Conservation (phyloP, 2,888 invertebrate genomes). For the Meteorus cinctellus region DNA sequence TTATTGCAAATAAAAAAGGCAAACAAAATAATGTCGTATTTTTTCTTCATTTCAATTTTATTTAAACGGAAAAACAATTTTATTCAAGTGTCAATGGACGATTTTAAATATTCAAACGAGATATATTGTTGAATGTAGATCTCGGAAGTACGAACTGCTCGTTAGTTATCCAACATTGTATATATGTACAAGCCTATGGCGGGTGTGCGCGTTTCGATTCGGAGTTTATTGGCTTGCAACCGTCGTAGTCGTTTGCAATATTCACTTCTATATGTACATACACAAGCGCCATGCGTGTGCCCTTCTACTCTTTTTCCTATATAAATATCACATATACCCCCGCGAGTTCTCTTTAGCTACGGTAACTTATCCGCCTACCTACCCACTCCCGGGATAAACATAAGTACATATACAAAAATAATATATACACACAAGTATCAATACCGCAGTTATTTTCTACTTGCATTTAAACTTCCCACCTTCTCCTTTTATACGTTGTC, state of each 20-base stretch:
- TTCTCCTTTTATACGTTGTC: not conserved
- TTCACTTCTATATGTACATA: not conserved
- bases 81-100: not conserved
- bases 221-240: slow-evolving; percentile 42
- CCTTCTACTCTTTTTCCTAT: not conserved
- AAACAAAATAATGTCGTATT: not conserved
- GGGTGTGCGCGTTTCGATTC: slow-evolving; percentile 35
- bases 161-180: slow-evolving; percentile 39
- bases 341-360: slow-evolving; percentile 34
- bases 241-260: not conserved
- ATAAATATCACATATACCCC: slow-evolving; percentile 15
- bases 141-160: slow-evolving; percentile 22
- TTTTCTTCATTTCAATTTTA: slow-evolving; percentile 12
- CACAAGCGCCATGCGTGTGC: not conserved
- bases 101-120: slow-evolving; percentile 12
- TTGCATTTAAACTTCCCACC: not conserved
- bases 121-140: slow-evolving; percentile 28
- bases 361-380: slow-evolving; percentile 47
- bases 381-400: slow-evolving; percentile 33
- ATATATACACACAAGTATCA: not conserved
- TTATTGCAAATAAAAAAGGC: too few relatives aligned
- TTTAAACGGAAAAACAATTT: slow-evolving; percentile 20
- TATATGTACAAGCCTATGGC: not conserved
- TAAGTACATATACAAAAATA: slow-evolving; percentile 1
- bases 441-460: not conserved